Conservation (phyloP, 2,797 vertebrate genomes). For the Tachyglossus aculeatus region DNA sequence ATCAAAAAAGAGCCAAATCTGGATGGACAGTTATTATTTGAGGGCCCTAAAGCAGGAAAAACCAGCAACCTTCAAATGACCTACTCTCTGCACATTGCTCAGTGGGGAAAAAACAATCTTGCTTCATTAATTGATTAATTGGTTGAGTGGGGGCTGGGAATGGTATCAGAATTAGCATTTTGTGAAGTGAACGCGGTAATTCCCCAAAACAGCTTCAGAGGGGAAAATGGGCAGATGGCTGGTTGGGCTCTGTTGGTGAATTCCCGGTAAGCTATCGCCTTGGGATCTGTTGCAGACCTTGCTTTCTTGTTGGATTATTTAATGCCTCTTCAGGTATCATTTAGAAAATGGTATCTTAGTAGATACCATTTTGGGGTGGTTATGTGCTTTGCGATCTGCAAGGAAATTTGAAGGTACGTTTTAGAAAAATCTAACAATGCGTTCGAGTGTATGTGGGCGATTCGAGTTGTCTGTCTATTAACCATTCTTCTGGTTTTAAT, state of each 20-base stretch:
- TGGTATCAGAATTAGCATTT: conserved; percentile 27
- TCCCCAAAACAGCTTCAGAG: conserved; percentile 33
- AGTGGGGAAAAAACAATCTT: conserved; percentile 49
- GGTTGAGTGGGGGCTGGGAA: conserved; percentile 23
- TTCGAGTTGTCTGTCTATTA: neutral
- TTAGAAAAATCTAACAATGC: neutral
- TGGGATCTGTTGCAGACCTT: conserved; percentile 15
- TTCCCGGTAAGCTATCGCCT: conserved; percentile 50
- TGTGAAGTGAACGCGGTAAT: neutral
- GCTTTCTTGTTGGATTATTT: conserved; percentile 15
- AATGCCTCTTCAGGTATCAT: conserved; percentile 14
- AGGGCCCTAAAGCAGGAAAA: conserved; percentile 46
- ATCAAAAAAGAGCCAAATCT: conserved; percentile 62
- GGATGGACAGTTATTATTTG: conserved; percentile 48
- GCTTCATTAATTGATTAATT: conserved; percentile 48
- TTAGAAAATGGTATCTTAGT: conserved; percentile 47
- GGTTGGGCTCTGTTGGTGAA: conserved; percentile 68
- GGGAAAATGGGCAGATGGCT: conserved; percentile 70
- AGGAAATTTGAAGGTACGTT: neutral
- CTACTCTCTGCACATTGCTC: conserved; percentile 20
- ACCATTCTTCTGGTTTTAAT: neutral
- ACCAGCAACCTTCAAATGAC: conserved; percentile 71
- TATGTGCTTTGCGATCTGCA: neutral
- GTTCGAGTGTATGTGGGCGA: neutral
- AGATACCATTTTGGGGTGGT: neutral